Conservation (phyloP, 2,113 vertebrate genomes). For the Crotalus horridus region DNA sequence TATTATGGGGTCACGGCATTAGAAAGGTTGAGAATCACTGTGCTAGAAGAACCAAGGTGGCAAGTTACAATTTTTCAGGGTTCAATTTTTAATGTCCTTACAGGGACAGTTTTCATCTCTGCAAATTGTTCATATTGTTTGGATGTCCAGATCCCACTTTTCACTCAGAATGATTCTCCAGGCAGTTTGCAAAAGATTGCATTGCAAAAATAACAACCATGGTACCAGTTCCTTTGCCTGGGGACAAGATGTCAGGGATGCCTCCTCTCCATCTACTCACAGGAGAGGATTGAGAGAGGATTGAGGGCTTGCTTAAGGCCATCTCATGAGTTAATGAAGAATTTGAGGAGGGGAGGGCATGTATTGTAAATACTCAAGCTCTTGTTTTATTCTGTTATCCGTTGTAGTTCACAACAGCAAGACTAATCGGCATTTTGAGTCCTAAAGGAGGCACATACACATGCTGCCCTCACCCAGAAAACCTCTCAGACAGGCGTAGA, state of each 20-base stretch:
- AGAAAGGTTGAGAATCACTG: background rate
- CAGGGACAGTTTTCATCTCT: background rate
- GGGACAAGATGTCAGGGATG: background rate
- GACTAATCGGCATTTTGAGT: background rate
- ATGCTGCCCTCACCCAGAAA: background rate
- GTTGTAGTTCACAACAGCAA: background rate
- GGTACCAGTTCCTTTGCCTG: background rate
- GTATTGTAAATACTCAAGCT: background rate
- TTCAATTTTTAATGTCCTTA: background rate
- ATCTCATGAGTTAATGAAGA: background rate
- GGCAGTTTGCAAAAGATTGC: background rate
- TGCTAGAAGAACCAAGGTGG: background rate
- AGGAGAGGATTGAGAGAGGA: background rate
- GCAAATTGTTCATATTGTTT: background rate
- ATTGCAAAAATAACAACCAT: background rate
- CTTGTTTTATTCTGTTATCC: background rate
- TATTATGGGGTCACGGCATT: too few relatives aligned
- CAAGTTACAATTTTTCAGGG: background rate
- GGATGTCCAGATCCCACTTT: background rate
- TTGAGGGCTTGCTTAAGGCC: background rate
- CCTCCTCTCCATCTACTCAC: background rate
- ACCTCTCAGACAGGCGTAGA: background rate
- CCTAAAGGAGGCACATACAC: background rate
- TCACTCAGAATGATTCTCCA: background rate
- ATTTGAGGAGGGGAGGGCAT: background rate